phyloP scores from a whole-genome alignment of 2,797 vertebrate genomes.

The Rhynchonycteris naso region DNA sequence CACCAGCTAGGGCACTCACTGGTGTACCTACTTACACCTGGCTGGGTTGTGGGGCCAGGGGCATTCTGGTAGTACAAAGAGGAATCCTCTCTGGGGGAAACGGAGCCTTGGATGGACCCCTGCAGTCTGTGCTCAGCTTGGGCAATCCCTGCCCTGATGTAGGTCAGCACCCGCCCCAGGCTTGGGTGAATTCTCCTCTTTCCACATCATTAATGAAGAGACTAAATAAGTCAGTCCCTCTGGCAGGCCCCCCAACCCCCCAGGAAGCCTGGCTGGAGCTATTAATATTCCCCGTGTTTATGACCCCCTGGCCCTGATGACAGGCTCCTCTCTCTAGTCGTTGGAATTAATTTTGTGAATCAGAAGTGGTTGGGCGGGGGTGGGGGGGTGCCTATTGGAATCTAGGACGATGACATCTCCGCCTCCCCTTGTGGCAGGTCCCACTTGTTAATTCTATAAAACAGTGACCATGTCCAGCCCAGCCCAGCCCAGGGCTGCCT shows the following conservation, averaged over 20 bases:
- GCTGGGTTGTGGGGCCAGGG: not conserved
- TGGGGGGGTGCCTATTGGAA: slow-evolving; percentile 28
- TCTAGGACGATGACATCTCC: slow-evolving; percentile 73
- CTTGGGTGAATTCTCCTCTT: slow-evolving; percentile 47
- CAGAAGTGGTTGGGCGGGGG: slow-evolving; percentile 51
- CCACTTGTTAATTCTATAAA: slow-evolving; percentile 72
- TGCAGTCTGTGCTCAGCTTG: slow-evolving; percentile 4
- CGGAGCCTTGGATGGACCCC: not conserved
- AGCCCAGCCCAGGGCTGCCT: not conserved
- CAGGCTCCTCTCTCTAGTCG: slow-evolving; percentile 60
- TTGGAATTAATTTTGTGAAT: slow-evolving; percentile 82
- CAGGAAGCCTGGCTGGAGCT: slow-evolving; percentile 60
- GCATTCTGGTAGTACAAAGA: not conserved
- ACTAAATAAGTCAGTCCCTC: slow-evolving; percentile 69
- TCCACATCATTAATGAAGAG: slow-evolving; percentile 71
- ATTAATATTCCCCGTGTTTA: slow-evolving; percentile 70
- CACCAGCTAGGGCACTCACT: not conserved
- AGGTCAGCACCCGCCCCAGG: slow-evolving; percentile 58
- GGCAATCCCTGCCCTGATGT: slow-evolving; percentile 52
- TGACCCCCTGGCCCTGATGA: slow-evolving; percentile 61
- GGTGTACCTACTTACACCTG: not conserved
- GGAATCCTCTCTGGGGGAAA: not conserved
- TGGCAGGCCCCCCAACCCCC: slow-evolving; percentile 44
- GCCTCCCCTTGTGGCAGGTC: slow-evolving; percentile 38
- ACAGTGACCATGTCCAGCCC: slow-evolving; percentile 57